A percentile compares a stretch with the other conserved stretches of the same genome.
Evolutionary conservation across 2,113 vertebrate species (phyloP).

Genomic region (Stegostoma tigrinum): DNA sequence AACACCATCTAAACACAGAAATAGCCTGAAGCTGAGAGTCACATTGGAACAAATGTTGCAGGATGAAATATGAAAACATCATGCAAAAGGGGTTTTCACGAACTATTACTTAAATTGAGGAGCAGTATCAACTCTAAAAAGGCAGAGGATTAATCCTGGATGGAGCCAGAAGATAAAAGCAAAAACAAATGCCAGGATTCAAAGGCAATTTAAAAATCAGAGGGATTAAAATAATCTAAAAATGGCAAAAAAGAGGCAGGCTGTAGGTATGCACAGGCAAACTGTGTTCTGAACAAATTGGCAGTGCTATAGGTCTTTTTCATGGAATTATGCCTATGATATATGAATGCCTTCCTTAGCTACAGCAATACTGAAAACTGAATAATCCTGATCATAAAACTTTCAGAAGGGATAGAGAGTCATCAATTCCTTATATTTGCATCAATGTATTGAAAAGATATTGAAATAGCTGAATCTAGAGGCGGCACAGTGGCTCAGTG

Average conservation of each 20-base stretch:
- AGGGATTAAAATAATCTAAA: no score
- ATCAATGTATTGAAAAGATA: background rate
- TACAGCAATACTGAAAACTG: no score
- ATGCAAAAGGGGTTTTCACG: background rate
- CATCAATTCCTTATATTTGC: background rate
- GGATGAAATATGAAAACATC: background rate
- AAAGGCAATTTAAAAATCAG: no score
- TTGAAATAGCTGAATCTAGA: background rate
- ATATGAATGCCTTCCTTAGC: background rate
- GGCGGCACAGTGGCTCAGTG: no score
- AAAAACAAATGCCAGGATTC: background rate
- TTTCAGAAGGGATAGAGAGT: background rate
- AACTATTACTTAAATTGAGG: background rate
- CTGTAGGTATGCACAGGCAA: background rate
- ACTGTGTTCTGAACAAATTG: background rate
- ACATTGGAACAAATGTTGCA: background rate
- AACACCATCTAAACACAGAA: background rate
- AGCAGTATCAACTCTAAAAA: background rate
- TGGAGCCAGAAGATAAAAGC: background rate
- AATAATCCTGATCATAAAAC: background rate
- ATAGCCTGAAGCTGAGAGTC: background rate
- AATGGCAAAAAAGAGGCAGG: background rate
- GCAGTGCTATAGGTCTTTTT: background rate
- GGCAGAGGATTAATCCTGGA: background rate
- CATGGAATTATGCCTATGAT: background rate